Base-by-base conservation (phyloP, 2,113 vertebrate species). In the Lepisosteus osseus region DNA sequence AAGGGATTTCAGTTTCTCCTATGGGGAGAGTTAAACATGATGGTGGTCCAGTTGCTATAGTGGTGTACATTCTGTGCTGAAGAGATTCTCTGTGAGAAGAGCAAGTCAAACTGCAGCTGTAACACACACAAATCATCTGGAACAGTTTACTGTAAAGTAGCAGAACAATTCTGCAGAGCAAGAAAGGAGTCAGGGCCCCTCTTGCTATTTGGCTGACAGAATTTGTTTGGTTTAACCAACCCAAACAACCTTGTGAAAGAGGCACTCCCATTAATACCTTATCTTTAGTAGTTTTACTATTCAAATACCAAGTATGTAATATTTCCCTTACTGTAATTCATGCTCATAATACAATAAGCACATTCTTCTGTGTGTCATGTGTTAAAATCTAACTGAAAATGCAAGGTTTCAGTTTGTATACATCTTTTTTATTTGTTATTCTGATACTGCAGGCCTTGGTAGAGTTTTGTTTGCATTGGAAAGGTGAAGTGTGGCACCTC, bases 101-200 rank as follows among this genome's bases (percentile, higher is more conserved):
- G 74, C 74, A 79, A 88, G 83, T 85, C 86, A 83, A 78, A 72
- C 69, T 56, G 57, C 41, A 72, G 67, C 13, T 55, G 68, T 63
- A 62, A 69, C 64, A 73, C 66, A 61, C 72, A 87, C 86, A 79
- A 83, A 90, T 92, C 94, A 93, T 93, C 89, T 95, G 93, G 92
- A 94, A 92, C 85, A 89, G 89, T 91, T 94, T 92, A 93, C 88
- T 90, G 89, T 87, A 88, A 92, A 92, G 89, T 77, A 82, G 89
- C 0, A 65, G 86, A 89, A 92, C 86, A 85, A 87, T 88, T 85
- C 85, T 80, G 82, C 87, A 86, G 86, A 91, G 89, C 89, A 90
- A 88, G 90, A 86, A 85, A 87, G 82, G 78, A 80, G 85, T 80
- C 82, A 86, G 87, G 84, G 90, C 86, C 87, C 85, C 85, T 88